Percentiles rank a stretch among this genome's conserved stretches.
phyloP scores from a whole-genome alignment of 2,888 invertebrate genomes.

The Sinelater perroti region DNA sequence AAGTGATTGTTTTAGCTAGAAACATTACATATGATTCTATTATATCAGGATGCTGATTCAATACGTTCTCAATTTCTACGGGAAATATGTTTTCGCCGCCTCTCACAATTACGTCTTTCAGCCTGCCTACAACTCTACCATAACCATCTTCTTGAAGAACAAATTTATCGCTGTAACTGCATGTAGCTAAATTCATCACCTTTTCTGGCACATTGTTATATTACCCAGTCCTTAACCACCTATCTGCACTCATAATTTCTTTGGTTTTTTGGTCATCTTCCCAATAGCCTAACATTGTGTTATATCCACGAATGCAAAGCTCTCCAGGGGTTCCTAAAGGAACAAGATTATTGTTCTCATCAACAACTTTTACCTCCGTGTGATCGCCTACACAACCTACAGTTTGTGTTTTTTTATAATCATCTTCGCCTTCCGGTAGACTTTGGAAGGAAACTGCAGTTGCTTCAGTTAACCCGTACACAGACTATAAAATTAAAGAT shows the following conservation, averaged over 20 bases:
- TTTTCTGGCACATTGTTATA: not conserved
- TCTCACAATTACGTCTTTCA: slow-evolving; percentile 81
- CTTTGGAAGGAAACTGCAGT: slow-evolving; percentile 66
- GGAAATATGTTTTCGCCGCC: slow-evolving; percentile 88
- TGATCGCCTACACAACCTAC: slow-evolving; percentile 68
- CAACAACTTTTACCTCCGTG: slow-evolving; percentile 71
- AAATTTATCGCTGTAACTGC: slow-evolving; percentile 71
- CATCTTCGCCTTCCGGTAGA: slow-evolving; percentile 57
- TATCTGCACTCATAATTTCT: slow-evolving; percentile 70
- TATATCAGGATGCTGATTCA: slow-evolving; percentile 77
- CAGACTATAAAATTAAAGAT: slow-evolving; percentile 58
- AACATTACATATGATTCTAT: slow-evolving; percentile 72
- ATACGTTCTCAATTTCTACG: slow-evolving; percentile 79
- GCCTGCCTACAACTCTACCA: slow-evolving; percentile 74
- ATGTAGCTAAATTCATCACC: not conserved
- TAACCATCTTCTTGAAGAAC: slow-evolving; percentile 74
- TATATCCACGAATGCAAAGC: slow-evolving; percentile 77
- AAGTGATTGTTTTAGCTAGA: slow-evolving; percentile 49
- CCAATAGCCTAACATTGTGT: slow-evolving; percentile 85
- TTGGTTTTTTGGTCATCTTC: slow-evolving; percentile 77
- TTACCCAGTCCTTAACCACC: slow-evolving; percentile 87
- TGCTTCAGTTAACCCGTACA: slow-evolving; percentile 70
- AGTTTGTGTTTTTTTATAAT: slow-evolving; percentile 60
- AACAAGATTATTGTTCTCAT: slow-evolving; percentile 70
- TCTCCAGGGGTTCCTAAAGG: slow-evolving; percentile 79